phyloP scores from a whole-genome alignment of 2,113 vertebrate species.

The Raja brachyura region DNA sequence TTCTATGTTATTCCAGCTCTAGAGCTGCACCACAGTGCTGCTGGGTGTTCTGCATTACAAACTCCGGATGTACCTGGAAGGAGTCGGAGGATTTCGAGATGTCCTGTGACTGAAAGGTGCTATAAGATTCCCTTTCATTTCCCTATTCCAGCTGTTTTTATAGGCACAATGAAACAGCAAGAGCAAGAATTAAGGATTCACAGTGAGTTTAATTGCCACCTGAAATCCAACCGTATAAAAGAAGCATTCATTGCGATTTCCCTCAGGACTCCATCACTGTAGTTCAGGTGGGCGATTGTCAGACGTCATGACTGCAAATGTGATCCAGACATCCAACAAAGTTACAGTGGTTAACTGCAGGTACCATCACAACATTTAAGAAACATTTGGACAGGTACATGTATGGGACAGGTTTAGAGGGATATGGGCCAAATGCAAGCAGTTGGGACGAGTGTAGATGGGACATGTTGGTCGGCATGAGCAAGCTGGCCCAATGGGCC shows the following conservation, averaged over 20 bases:
- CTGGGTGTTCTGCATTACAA: too few relatives aligned
- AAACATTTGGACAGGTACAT: too few relatives aligned
- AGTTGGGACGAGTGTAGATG: too few relatives aligned
- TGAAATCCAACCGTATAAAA: neutral
- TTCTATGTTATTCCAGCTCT: too few relatives aligned
- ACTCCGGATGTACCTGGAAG: neutral
- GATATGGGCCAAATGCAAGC: too few relatives aligned
- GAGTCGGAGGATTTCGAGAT: neutral
- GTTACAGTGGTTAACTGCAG: neutral
- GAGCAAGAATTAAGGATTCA: neutral
- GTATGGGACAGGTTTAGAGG: too few relatives aligned
- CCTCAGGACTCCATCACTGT: neutral
- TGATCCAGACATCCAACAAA: neutral
- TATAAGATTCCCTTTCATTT: neutral
- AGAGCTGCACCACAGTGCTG: too few relatives aligned
- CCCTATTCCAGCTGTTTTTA: neutral
- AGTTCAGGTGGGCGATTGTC: neutral
- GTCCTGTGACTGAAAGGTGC: neutral
- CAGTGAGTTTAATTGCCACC: neutral
- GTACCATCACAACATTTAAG: too few relatives aligned
- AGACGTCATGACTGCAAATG: neutral
- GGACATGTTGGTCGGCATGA: too few relatives aligned
- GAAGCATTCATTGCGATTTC: neutral
- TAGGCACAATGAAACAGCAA: neutral
- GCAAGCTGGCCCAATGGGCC: too few relatives aligned